Base-by-base conservation (phyloP, 2,888 invertebrate genomes). In the Poecilus cupreus region DNA sequence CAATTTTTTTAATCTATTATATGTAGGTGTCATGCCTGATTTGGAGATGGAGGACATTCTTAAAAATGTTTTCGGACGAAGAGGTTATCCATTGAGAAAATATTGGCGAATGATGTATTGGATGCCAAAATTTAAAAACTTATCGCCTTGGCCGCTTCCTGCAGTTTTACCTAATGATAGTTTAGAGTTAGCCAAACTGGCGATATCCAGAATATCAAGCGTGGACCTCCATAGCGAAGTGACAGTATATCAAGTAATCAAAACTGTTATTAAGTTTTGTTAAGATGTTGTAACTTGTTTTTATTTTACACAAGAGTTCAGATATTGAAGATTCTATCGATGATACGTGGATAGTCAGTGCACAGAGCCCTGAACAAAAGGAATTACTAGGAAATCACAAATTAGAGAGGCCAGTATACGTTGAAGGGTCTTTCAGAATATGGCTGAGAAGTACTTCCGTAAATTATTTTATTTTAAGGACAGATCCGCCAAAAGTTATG, bases 71-170 rank as follows among this genome's bases (percentile, higher is more conserved):
- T 99, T 98, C 89, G 98, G 99, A 0, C 90, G 90, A 20, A 90
- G 93, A 83, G 95, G 95, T 0, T 91, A 92, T 86, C 95, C 95
- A 0, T 87, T 95, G 3, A 90, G 95, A 79, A 95, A 94, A 86
- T 94, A 91, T 86, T 94, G 95, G 94, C 90, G 95, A 10, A 95
- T 96, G 94, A 92, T 95, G 93, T 96, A 96, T 86, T 96, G 96
- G 96, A 94, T 95, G 94, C 98, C 98, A 0, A 99, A 99, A 88
- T 97, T 99, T 87, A 96, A 94, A 87, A 94, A 98, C 87, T 88
- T 95, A 0, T 96, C 96, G 79, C 98, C 98, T 0, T 98, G 96
- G 95, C 92, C 92, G 3, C 88, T 96, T 77, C 97, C 97, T 0
- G 91, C 93, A 72, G 92, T 94, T 0, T 87, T 96, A n/a, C 97